These are phyloP conservation scores for Rhopalosiphum maidis DNA, from an alignment of 1,140 invertebrate species.

Conservation along the genomic window DNA sequence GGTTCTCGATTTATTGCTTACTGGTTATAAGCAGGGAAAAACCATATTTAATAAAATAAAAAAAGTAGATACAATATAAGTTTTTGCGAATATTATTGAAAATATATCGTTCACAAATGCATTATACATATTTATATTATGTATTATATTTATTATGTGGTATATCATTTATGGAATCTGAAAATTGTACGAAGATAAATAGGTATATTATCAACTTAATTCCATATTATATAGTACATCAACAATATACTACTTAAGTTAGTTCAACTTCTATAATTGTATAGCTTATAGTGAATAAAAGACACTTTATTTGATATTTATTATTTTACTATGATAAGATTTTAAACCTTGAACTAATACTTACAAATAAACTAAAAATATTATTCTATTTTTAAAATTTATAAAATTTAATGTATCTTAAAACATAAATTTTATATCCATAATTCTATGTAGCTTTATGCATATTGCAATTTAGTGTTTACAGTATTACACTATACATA, in stretches of 20 bases:
- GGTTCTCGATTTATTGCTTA: conserved; percentile 47
- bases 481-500: too few relatives aligned
- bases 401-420: not conserved
- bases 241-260: not conserved
- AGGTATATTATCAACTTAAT: not conserved
- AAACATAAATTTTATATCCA: not conserved
- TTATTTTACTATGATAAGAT: not conserved
- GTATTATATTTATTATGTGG: not conserved
- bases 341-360: not conserved
- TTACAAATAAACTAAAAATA: not conserved
- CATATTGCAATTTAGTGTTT: too few relatives aligned
- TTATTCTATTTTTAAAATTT: too few relatives aligned
- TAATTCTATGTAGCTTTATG: too few relatives aligned
- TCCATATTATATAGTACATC: not conserved
- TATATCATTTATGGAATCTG: not conserved
- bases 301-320: not conserved
- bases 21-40: conserved; percentile 36
- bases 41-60: conserved; percentile 48
- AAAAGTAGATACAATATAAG: conserved; percentile 21
- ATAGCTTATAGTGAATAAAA: not conserved
- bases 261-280: not conserved
- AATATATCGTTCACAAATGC: not conserved
- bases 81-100: not conserved
- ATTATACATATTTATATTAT: not conserved
- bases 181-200: not conserved